phyloP scores from a whole-genome alignment of 2,797 vertebrate species.

The Ispidina picta region DNA sequence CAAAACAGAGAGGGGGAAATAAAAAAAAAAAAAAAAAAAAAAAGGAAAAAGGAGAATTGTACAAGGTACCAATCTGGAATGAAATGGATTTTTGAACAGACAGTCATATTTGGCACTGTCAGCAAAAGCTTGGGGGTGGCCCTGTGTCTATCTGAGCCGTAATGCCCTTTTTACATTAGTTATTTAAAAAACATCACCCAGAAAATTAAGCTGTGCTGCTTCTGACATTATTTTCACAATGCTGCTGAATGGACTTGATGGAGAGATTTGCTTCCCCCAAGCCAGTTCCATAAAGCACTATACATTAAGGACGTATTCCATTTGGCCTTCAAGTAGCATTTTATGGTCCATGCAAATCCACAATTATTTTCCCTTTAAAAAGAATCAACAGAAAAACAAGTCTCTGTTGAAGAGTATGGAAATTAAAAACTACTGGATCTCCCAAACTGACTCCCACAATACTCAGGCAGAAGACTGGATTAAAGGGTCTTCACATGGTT shows the following conservation, averaged over 20 bases:
- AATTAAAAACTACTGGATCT: constrained; percentile 39
- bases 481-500: constrained; percentile 76
- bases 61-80: constrained; percentile 32
- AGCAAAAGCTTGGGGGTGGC: constrained; percentile 62
- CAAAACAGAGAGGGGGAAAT: neutral
- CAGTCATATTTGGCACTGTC: constrained; percentile 65
- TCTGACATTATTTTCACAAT: neutral
- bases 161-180: constrained; percentile 42
- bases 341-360: constrained; percentile 36
- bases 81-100: constrained; percentile 61
- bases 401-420: neutral
- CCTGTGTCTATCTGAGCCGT: constrained; percentile 4
- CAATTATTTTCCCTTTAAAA: constrained; percentile 22
- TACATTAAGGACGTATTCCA: constrained; percentile 5
- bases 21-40: no score
- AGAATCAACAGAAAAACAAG: constrained; percentile 34
- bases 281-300: constrained; percentile 10
- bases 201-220: constrained; percentile 5
- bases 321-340: constrained; percentile 42
- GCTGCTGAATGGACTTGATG: neutral
- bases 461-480: constrained; percentile 54
- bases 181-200: neutral
- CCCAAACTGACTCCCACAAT: neutral
- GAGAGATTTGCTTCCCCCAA: neutral
- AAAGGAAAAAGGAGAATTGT: neutral